Conservation (phyloP, 2,888 invertebrate genomes). For the Macrosoma leucophasiata region DNA sequence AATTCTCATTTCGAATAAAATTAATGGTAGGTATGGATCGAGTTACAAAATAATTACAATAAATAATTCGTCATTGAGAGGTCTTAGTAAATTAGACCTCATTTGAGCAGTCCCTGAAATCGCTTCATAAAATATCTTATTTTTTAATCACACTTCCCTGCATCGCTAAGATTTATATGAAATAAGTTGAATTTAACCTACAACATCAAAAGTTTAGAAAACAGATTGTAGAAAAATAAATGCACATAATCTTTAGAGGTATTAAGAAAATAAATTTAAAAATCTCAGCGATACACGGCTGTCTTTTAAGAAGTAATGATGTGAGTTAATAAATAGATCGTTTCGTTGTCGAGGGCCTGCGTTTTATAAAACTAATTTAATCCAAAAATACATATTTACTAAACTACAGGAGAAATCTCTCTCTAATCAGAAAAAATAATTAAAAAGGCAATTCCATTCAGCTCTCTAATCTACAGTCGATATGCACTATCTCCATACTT, state of each 20-base stretch:
- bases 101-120: neutral
- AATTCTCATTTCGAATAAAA: conserved; percentile 13
- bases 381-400: conserved; percentile 24
- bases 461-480: conserved; percentile 35
- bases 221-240: too few relatives aligned
- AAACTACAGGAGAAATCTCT: conserved; percentile 21
- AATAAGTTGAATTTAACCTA: too few relatives aligned
- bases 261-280: too few relatives aligned
- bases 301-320: too few relatives aligned
- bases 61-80: conserved; percentile 54
- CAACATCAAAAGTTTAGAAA: too few relatives aligned
- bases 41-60: conserved; percentile 37
- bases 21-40: conserved; percentile 26
- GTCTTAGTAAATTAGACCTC: conserved; percentile 27
- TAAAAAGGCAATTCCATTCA: conserved; percentile 45
- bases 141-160: too few relatives aligned
- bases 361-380: conserved; percentile 23
- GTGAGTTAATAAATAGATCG: too few relatives aligned
- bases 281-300: conserved; percentile 13
- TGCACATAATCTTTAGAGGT: too few relatives aligned
- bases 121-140: too few relatives aligned
- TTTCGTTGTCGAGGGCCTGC: conserved; percentile 46
- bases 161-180: too few relatives aligned
- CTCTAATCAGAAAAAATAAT: conserved; percentile 23
- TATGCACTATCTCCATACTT: conserved; percentile 34